Conservation (phyloP, 35 echinoderm and acorn worm genomes). For the Ptychodera flava region DNA sequence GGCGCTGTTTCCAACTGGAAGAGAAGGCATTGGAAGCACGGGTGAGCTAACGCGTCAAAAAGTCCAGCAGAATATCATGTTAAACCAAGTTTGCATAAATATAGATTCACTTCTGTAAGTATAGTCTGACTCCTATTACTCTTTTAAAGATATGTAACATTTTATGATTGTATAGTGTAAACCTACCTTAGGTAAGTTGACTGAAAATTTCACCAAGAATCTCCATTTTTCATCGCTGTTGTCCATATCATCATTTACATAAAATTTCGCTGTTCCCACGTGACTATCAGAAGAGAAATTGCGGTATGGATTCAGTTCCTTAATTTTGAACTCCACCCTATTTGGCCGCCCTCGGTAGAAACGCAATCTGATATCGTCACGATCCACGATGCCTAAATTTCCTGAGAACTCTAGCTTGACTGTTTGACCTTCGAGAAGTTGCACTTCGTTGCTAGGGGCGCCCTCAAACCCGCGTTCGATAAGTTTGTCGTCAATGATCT, state of each 20-base stretch:
- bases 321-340: neutral
- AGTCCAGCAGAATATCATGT: too few species aligned
- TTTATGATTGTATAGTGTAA: too few species aligned
- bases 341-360: neutral
- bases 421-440: neutral
- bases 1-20: neutral
- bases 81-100: too few species aligned
- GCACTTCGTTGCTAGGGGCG: neutral
- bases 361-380: neutral
- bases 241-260: neutral
- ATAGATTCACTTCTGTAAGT: too few species aligned
- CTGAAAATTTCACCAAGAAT: neutral
- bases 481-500: neutral
- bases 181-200: neutral
- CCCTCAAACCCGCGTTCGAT: neutral
- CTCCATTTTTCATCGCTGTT: neutral
- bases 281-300: neutral
- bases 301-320: neutral
- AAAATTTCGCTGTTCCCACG: neutral
- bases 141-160: too few species aligned
- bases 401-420: neutral
- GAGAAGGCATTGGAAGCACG: too few species aligned
- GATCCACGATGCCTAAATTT: neutral
- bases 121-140: too few species aligned
- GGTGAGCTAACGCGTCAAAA: too few species aligned